Evolutionary conservation across 2,888 invertebrate genomes (phyloP), one percentile per base, ranked within the genome.

Genomic region (Scelioninae gen. 1): DNA sequence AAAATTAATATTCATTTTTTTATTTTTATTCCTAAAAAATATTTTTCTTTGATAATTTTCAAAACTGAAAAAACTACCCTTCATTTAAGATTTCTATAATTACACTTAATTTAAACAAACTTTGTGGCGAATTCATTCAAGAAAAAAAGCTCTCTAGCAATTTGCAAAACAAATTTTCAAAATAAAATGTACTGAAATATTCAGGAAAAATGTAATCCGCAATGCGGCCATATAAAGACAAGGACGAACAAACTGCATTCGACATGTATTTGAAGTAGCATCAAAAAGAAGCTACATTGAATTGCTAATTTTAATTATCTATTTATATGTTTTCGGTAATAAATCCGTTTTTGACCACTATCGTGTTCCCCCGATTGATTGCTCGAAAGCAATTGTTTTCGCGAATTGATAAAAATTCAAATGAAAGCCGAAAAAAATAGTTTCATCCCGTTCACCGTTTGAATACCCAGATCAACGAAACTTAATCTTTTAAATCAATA

Each of bases 211-310:
- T 58, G 15, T 62, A 58, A 82, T 68, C 82, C 77, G 82, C 82
- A 82, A 55, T 82, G 82, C 82, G 77, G 77, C 65, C 71, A 62
- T 62, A 71, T 62, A 58, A 72, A 66, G 72, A 77, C 82, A 82
- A 77, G 76, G 82, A 77, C 77, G 49, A 72, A 49, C 29, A 62
- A 47, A 68, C 72, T 74, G 77, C 77, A 77, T 77, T 77, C 74
- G 51, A 63, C 43, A 31, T 60, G 60, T 63, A 60, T 56, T 77
- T 45, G 34, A 56, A 62, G 15, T 34, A 72, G 31, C 34, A 38
- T 71, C 56, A 62, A 66, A 72, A 82, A 69, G 43, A 32, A 43
- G 31, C 15, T 60, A 7, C 53, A 80, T 80, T 78, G 71, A 78
- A 78, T 78, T 71, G 71, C 69, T 69, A 78, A 78, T 78, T 63